Evolutionary conservation across 2,113 vertebrate species (phyloP), one percentile per base, ranked within the genome.

Genomic region (Menura novaehollandiae): DNA sequence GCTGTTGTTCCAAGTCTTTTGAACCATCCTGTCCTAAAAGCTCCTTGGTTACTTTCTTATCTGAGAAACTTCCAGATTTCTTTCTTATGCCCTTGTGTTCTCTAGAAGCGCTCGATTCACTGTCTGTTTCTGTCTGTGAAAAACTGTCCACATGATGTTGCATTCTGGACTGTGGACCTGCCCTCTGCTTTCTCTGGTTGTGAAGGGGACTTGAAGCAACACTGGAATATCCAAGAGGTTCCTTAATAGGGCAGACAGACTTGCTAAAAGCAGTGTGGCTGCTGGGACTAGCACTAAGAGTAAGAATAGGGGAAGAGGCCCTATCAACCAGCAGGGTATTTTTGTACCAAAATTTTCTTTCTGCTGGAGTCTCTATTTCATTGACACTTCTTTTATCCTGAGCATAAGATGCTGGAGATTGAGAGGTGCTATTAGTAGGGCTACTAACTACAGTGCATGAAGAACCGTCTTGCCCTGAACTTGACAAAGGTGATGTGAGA

Each of bases 251-350:
- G 78, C 66, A 66, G 53, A 8, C 19, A 52, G 84, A 44, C 46
- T 97, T 98, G 58, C 92, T 92, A 49, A 81, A 95, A 63, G 79
- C 83, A 41, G 71, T 66, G 35, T 93, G 97, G 33, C 83, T 86
- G 33, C 35, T 68, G 75, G 94, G 88, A 85, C 87, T 98, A 68
- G 98, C 97, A 67, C 97, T 98, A n/a, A 99, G 96, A 10, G 98
- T 99, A 62, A 99, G 98, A 95, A 99, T 99, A 23, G 99, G 99
- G 32, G 99, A 99, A 27, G 99, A 99, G 15, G 99, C 99, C 66
- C 99, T 98, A 35, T 99, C 99, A 4, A 99, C 99, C 62, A 98
- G 83, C 51, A 96, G 69, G 32, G 81, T 72, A 44, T 63, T 90
- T 18, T 37, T 74, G 23, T 89, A 77, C 44, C 28, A 46, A 13